Conservation (phyloP, 2,113 vertebrate genomes). For the Campylomormyrus tamandua region DNA sequence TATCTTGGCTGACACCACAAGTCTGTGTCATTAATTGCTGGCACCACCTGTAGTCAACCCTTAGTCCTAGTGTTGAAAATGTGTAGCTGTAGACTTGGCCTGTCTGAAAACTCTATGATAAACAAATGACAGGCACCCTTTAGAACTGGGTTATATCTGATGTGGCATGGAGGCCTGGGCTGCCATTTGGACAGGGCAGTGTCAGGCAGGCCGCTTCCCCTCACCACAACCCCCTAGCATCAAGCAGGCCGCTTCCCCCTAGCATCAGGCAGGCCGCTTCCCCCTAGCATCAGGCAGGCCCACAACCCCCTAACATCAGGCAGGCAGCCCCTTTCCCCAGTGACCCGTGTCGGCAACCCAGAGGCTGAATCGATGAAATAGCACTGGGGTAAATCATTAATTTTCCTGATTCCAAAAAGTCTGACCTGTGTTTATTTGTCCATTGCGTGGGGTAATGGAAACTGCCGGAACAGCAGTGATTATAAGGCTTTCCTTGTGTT, state of each 20-base stretch:
- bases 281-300: not conserved
- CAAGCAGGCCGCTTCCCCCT: not conserved
- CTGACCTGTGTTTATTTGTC: not conserved
- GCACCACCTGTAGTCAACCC: not conserved
- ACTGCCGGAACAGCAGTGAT: not conserved
- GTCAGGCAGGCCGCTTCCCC: not conserved
- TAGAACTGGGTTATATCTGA: not conserved
- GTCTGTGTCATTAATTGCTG: not conserved
- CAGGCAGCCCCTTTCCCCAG: not conserved
- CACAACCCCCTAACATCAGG: not conserved
- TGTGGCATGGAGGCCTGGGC: not conserved
- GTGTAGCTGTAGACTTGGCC: not conserved
- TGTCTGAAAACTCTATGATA: not conserved
- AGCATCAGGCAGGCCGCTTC: not conserved
- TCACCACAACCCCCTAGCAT: too few relatives aligned
- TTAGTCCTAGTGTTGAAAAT: not conserved
- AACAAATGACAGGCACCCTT: not conserved
- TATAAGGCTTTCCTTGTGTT: not conserved
- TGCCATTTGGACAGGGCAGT: not conserved
- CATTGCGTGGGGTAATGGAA: not conserved
- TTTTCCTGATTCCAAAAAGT: slow-evolving; percentile 29
- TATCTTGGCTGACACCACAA: not conserved
- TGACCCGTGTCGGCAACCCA: not conserved
- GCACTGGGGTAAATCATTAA: slow-evolving; percentile 15
- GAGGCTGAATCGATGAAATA: not conserved